Base-by-base conservation (phyloP, 2,888 invertebrate species). In the Seira sanloemensis region DNA sequence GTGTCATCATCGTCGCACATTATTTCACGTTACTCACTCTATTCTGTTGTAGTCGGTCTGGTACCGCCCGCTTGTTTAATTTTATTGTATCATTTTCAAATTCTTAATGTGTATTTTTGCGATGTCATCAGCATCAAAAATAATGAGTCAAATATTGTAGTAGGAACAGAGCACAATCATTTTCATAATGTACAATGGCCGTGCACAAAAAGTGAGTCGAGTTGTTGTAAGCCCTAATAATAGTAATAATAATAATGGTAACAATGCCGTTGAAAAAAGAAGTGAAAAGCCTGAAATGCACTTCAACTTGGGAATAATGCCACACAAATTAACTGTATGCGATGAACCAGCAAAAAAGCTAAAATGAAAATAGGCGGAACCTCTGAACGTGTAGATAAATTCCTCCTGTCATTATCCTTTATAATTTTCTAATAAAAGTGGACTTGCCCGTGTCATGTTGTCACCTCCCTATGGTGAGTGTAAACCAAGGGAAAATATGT, bases 391-490 rank as follows among this genome's bases (percentile, higher is more conserved):
- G 16, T 50, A 50, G 50, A 18, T 50, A 50, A 50, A n/a, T 50
- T 12, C 12, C 37, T 50, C 50, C 50, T 50, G n/a, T 50, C 50
- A 25, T 9, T 67, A 68, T 54, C 54, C n/a, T 68, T 50, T 16
- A 78, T 58, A 69, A 62, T 71, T 69, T 78, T 78, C 37, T 7
- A 54, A 37, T 69, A 69, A 69, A 46, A 78, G 50, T 67, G 79
- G 58, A 74, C 73, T 73, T 79, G 79, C 73, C 79, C 73, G 66
- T 67, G 67, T 79, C 79, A 79, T 79, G 79, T 66, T 78, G 78
- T 72, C 78, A 78, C 78, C 78, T 78, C 78, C 71, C 78, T 4
- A 72, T 23, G 19, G 1, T 21, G 62, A 21, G 2, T 5, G 18
- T n/a, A 46, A 71, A 50, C 27, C 7, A 72, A 23, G 65, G 23